phyloP scores from a whole-genome alignment of 2,888 invertebrate species.

The Clistopyga incitator region DNA sequence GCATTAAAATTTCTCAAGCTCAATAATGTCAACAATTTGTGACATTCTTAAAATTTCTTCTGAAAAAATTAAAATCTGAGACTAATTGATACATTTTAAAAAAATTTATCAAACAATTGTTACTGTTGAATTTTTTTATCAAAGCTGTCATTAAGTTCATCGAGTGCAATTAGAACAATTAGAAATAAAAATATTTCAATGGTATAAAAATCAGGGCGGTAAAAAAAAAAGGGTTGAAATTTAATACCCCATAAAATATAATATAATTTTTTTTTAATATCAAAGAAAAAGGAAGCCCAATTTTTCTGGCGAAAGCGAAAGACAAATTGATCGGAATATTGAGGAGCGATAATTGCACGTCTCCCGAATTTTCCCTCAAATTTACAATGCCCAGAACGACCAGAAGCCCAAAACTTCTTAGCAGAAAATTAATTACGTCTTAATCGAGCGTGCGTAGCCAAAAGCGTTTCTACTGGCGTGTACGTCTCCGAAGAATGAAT shows the following conservation, averaged over 20 bases:
- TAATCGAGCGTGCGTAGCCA: slow-evolving; percentile 30
- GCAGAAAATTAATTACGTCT: slow-evolving; percentile 50
- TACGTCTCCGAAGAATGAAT: slow-evolving; percentile 32
- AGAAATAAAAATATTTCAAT: no score
- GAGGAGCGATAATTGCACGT: background rate
- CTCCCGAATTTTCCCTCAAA: slow-evolving; percentile 5
- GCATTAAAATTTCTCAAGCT: background rate
- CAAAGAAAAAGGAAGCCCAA: background rate
- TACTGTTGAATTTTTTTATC: no score
- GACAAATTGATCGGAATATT: background rate
- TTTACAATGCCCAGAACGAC: background rate
- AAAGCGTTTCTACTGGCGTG: slow-evolving; percentile 34
- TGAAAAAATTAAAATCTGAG: background rate
- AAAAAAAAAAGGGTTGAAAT: no score
- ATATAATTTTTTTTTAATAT: no score
- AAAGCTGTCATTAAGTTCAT: no score
- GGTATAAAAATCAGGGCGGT: no score
- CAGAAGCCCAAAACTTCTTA: slow-evolving; percentile 14
- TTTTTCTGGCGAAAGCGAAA: background rate
- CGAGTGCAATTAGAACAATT: no score
- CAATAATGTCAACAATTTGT: slow-evolving; percentile 1
- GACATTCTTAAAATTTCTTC: background rate
- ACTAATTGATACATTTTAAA: background rate
- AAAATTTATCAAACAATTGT: background rate
- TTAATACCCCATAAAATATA: no score